phyloP scores from a whole-genome alignment of 35 echinoderm and acorn worm genomes.

The Eucidaris tribuloides region DNA sequence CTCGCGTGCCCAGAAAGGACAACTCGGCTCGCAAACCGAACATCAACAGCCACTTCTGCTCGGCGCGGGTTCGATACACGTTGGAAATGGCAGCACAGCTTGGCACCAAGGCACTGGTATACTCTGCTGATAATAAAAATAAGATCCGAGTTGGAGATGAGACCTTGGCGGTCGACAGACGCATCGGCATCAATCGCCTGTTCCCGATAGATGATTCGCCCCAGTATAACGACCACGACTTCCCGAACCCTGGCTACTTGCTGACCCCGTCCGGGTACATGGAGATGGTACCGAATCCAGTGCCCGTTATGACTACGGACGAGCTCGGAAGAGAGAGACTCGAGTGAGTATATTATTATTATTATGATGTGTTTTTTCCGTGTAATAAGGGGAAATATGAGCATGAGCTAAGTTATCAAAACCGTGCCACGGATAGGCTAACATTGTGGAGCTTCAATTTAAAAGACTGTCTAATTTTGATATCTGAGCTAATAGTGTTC shows the following conservation, averaged over 20 bases:
- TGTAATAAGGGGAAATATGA: too few relatives aligned
- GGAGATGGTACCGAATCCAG: not conserved
- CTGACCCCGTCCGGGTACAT: slow-evolving; percentile 52
- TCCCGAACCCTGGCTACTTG: slow-evolving; percentile 42
- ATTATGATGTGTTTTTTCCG: too few relatives aligned
- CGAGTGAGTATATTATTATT: not conserved
- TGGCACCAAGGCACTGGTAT: not conserved
- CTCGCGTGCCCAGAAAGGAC: slow-evolving; percentile 11
- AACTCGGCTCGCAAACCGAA: slow-evolving; percentile 14
- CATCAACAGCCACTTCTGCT: slow-evolving; percentile 40
- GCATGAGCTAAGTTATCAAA: too few relatives aligned
- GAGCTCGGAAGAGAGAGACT: not conserved
- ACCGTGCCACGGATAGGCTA: too few relatives aligned
- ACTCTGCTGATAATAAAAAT: slow-evolving; percentile 62
- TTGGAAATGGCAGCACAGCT: slow-evolving; percentile 23
- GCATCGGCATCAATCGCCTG: not conserved
- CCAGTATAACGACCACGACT: slow-evolving; percentile 50
- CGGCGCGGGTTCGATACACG: slow-evolving; percentile 18
- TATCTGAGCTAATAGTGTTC: too few relatives aligned
- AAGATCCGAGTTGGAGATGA: slow-evolving; percentile 46
- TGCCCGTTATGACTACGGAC: not conserved
- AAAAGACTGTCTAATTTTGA: too few relatives aligned
- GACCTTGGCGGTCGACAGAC: slow-evolving; percentile 30
- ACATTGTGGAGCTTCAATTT: too few relatives aligned
- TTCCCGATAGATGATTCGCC: slow-evolving; percentile 27